These are phyloP conservation scores for Lepisosteus oculatus DNA, from an alignment of 2,113 vertebrate genomes.

Conservation along the genomic window DNA sequence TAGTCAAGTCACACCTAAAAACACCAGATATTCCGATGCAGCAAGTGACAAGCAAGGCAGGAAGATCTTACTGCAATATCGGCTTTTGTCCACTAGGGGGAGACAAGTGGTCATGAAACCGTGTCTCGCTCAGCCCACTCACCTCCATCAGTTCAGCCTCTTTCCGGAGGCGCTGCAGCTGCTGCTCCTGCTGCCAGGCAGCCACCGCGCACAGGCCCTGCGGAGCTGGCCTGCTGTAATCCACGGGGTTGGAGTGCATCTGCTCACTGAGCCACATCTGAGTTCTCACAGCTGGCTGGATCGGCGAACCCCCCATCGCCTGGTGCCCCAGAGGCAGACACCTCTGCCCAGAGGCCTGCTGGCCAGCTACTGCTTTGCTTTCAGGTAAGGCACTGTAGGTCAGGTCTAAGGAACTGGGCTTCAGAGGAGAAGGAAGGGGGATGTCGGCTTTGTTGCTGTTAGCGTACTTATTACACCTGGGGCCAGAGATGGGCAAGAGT, in stretches of 20 bases:
- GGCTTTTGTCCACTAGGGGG: background rate
- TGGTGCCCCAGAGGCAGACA: conserved; percentile 64
- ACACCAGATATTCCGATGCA: too few relatives aligned
- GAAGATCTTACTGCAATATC: too few relatives aligned
- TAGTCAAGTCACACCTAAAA: too few relatives aligned
- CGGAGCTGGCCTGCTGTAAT: conserved; percentile 56
- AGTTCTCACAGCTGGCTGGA: conserved; percentile 82
- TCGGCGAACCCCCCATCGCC: conserved; percentile 70
- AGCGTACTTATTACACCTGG: conserved; percentile 69
- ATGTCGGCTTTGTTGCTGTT: conserved; percentile 63
- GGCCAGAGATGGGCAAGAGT: conserved; percentile 59
- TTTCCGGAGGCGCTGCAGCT: conserved; percentile 53
- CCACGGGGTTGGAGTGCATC: conserved; percentile 74
- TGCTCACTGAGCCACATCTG: conserved; percentile 96
- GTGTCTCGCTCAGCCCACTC: conserved; percentile 19
- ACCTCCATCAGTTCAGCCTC: conserved; percentile 75
- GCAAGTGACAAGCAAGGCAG: too few relatives aligned
- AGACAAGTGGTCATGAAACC: too few relatives aligned
- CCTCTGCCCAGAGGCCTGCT: conserved; percentile 56
- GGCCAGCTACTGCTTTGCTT: conserved; percentile 53
- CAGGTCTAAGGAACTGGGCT: conserved; percentile 77
- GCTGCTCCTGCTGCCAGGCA: conserved; percentile 67
- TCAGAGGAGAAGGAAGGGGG: conserved; percentile 59
- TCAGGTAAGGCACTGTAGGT: conserved; percentile 81
- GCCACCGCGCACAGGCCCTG: conserved; percentile 53